phyloP scores from a whole-genome alignment of 2,888 invertebrate species.

The Nomada lathburiana region DNA sequence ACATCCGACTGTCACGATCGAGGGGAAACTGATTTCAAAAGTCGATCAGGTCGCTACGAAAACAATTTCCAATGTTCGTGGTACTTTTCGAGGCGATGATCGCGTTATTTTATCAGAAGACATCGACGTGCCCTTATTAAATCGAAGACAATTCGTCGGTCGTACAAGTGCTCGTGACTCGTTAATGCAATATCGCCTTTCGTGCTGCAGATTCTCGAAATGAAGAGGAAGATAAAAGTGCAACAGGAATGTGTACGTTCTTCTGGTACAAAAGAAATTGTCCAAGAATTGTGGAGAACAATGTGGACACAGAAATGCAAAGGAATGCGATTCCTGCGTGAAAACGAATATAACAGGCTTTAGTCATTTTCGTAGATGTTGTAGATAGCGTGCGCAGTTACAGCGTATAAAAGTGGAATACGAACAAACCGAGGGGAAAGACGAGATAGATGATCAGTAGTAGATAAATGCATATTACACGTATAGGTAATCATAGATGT shows the following conservation, averaged over 20 bases:
- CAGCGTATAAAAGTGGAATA: not conserved
- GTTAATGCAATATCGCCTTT: not conserved
- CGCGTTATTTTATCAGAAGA: not conserved
- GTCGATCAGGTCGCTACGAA: not conserved
- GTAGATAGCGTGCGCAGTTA: not conserved
- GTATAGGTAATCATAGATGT: constrained; percentile 15
- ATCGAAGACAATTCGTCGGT: not conserved
- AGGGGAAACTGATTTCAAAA: not conserved
- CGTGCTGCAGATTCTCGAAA: constrained; percentile 14
- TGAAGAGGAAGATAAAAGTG: not conserved
- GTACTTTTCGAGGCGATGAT: not conserved
- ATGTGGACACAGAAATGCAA: constrained; percentile 6
- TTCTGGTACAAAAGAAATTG: not conserved
- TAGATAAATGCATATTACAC: constrained; percentile 33
- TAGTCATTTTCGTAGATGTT: constrained; percentile 20
- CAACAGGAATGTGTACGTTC: not conserved
- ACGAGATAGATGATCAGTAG: constrained; percentile 13
- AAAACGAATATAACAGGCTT: not conserved
- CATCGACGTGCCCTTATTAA: not conserved
- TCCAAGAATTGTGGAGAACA: constrained; percentile 2
- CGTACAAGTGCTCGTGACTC: constrained; percentile 10
- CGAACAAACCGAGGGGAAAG: not conserved
- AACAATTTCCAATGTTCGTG: not conserved
- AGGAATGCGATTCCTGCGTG: constrained; percentile 7
- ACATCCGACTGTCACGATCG: not conserved